Base-by-base conservation (phyloP, 2,888 invertebrate genomes). In the Drosophila fulvimacula region DNA sequence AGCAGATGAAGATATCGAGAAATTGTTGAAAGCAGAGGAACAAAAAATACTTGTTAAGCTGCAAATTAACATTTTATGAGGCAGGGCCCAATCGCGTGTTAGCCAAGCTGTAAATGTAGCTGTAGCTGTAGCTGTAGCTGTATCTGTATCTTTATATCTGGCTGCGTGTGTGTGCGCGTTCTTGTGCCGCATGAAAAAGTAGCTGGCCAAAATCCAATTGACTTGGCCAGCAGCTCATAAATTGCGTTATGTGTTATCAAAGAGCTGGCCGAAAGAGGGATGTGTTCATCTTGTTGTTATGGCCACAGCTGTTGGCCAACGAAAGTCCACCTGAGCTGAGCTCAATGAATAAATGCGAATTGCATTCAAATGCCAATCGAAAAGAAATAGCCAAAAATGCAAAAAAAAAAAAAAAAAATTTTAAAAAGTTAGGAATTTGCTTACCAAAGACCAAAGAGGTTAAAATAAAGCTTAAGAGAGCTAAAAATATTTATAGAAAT, bases 41-140 rank as follows among this genome's bases (percentile, higher is more conserved):
- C n/a, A 17, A 11, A 30, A n/a, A 59, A 76, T 39, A 65, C 79
- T 75, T 77, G 76, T 76, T 69, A 53, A 61, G 42, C 51, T 19
- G 38, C 66, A 71, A 81, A 83, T 83, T 88, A 88, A 71, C 86
- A 83, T 83, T 82, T 85, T 60, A 67, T 66, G 39, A 66, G 66
- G 78, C 79, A 79, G 81, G 78, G 69, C 60, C 42, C 46, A 63
- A 68, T 49, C 64, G 72, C 74, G 46, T 61, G 42, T 56, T 52
- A 30, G 58, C 49, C 27, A 55, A 36, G 36, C 44, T 32, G 55
- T 61, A 51, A 52, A 57, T 57, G 62, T 57, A 68, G 67, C 62
- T 52, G 46, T n/a, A n/a, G n/a, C n/a, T n/a, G n/a, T n/a, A n/a
- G n/a, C n/a, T n/a, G n/a, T n/a, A n/a, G n/a, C n/a, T n/a, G n/a